phyloP scores from a whole-genome alignment of 1,140 invertebrate species.

The Zaprionus lachaisei region DNA sequence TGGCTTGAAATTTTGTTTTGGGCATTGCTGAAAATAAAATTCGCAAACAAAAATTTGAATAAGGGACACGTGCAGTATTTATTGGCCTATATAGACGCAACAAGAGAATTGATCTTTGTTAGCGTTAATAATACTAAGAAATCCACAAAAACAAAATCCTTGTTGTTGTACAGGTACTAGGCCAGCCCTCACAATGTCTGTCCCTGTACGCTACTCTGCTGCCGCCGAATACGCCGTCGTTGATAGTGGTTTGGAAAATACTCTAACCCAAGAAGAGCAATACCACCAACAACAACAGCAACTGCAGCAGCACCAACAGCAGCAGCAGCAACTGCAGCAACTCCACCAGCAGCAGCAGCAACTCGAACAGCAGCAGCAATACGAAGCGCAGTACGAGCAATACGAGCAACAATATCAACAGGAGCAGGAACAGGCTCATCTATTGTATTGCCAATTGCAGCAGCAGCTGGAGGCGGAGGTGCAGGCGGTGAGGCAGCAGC shows the following conservation, averaged over 20 bases:
- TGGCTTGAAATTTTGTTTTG: constrained; percentile 62
- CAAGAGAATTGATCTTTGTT: constrained; percentile 36
- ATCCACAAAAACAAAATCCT: constrained; percentile 49
- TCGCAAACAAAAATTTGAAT: constrained; percentile 40
- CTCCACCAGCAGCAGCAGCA: constrained; percentile 42
- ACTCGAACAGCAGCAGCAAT: constrained; percentile 48
- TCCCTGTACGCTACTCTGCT: constrained; percentile 85
- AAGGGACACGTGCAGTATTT: constrained; percentile 37
- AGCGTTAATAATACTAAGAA: constrained; percentile 24
- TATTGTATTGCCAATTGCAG: constrained; percentile 71
- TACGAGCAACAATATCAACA: constrained; percentile 59
- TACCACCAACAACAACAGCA: constrained; percentile 68
- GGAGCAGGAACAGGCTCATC: constrained; percentile 52
- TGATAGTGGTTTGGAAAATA: constrained; percentile 82
- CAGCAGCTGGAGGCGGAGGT: constrained; percentile 39
- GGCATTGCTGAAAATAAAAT: constrained; percentile 75
- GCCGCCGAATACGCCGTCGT: constrained; percentile 84
- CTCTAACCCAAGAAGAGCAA: constrained; percentile 79
- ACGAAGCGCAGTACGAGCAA: constrained; percentile 35
- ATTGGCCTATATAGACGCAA: constrained; percentile 46
- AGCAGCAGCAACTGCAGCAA: constrained; percentile 47
- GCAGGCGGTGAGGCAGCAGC: constrained; percentile 74
- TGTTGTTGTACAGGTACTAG: constrained; percentile 82
- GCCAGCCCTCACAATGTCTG: constrained; percentile 85
- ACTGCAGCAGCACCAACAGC: constrained; percentile 47